phyloP scores from a whole-genome alignment of 2,113 vertebrate genomes.

The Psilopsiagon aymara region DNA sequence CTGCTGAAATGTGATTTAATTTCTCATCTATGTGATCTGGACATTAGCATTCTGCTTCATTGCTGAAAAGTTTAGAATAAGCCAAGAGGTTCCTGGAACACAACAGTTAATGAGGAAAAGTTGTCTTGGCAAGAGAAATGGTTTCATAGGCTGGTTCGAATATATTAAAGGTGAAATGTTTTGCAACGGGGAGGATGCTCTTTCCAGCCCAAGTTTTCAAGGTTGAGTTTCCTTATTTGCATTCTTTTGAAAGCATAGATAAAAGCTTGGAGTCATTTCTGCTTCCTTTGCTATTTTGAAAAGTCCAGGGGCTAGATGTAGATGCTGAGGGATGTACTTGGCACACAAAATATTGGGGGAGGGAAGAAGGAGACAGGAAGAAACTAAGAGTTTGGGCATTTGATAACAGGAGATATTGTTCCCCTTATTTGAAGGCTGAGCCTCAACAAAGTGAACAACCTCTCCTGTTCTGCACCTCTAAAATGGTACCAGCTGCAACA shows the following conservation, averaged over 20 bases:
- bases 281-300: constrained; percentile 36
- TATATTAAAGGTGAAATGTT: constrained; percentile 67
- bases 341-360: neutral
- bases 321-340: constrained; percentile 19
- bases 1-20: constrained; percentile 28
- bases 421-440: neutral
- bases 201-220: constrained; percentile 33
- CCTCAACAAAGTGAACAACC: neutral
- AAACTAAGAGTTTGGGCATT: neutral
- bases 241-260: constrained; percentile 66
- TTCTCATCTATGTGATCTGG: neutral
- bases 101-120: constrained; percentile 66
- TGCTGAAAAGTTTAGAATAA: neutral
- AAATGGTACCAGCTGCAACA: neutral
- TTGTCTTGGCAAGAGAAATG: constrained; percentile 40
- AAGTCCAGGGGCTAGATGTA: constrained; percentile 10
- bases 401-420: neutral
- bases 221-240: constrained; percentile 65
- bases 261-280: constrained; percentile 46
- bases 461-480: neutral
- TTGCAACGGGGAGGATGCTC: constrained; percentile 39
- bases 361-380: neutral
- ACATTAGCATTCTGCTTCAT: constrained; percentile 46
- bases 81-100: constrained; percentile 69
- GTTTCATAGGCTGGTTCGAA: constrained; percentile 40